These are phyloP conservation scores for Perizoma affinitatum DNA, from an alignment of 2,888 invertebrate genomes.

Conservation along the genomic window DNA sequence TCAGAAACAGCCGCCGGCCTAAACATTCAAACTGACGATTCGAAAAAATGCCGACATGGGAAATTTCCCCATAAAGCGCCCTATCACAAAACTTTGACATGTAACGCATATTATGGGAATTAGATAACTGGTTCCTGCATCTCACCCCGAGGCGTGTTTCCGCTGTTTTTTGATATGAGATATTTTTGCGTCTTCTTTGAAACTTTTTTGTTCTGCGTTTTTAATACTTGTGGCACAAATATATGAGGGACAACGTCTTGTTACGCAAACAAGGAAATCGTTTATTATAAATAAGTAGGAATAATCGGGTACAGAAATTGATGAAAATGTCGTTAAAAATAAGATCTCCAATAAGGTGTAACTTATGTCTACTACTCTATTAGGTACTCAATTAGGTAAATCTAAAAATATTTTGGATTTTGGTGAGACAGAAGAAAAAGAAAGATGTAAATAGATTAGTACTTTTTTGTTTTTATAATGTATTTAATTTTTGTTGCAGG, in stretches of 20 bases:
- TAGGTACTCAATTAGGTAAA: too few species aligned
- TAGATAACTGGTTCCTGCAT: slow-evolving; percentile 69
- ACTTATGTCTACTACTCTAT: too few species aligned
- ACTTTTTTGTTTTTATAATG: too few species aligned
- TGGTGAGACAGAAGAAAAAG: too few species aligned
- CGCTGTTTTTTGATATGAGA: slow-evolving; percentile 36
- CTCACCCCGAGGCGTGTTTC: slow-evolving; percentile 27
- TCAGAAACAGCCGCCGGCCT: slow-evolving; percentile 30
- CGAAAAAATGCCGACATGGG: slow-evolving; percentile 52
- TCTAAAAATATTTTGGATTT: too few species aligned
- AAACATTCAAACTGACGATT: slow-evolving; percentile 44
- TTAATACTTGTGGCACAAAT: slow-evolving; percentile 48
- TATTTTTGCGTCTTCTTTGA: slow-evolving; percentile 39
- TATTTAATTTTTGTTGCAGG: slow-evolving; percentile 48
- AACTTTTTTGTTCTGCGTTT: slow-evolving; percentile 45
- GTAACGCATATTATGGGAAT: slow-evolving; percentile 76
- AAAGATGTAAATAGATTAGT: too few species aligned
- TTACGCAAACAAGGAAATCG: slow-evolving; percentile 36
- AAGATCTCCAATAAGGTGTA: too few species aligned
- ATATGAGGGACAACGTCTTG: slow-evolving; percentile 46
- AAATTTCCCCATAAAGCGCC: slow-evolving; percentile 55
- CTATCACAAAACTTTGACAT: slow-evolving; percentile 77
- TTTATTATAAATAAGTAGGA: slow-evolving; percentile 3
- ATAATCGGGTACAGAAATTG: slow-evolving; percentile 24
- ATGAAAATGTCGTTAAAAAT: not conserved